Percentiles rank a stretch among this genome's conserved stretches.
phyloP scores from a whole-genome alignment of 2,113 vertebrate genomes.

The Eclectus roratus region DNA sequence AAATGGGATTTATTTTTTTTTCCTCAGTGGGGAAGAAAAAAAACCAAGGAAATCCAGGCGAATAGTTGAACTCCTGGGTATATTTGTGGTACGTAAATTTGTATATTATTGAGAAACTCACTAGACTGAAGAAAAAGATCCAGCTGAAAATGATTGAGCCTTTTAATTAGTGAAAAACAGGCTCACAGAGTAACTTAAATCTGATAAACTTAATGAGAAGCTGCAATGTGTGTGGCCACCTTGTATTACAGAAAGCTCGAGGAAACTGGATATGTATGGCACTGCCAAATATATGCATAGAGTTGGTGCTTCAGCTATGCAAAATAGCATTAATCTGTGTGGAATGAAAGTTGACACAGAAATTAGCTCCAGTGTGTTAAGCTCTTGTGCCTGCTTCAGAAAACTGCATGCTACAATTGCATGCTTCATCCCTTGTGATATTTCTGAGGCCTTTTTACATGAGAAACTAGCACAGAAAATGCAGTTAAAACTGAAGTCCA shows the following conservation, averaged over 20 bases:
- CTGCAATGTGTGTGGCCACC: background rate
- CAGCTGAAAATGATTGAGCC: background rate
- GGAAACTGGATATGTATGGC: background rate
- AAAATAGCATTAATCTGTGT: background rate
- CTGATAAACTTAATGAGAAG: background rate
- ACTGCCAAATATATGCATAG: background rate
- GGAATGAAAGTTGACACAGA: constrained; percentile 28
- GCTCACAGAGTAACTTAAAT: background rate
- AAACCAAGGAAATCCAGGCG: background rate
- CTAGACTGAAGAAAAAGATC: background rate
- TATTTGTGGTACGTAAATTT: background rate
- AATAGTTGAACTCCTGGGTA: background rate
- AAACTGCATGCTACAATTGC: background rate
- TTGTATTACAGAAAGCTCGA: background rate
- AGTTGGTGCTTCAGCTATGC: background rate
- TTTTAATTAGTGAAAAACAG: background rate
- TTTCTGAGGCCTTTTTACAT: background rate
- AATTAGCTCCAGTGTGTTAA: background rate
- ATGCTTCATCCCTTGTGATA: rapidly evolving
- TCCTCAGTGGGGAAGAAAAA: background rate
- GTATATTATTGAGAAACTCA: background rate
- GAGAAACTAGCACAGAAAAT: background rate
- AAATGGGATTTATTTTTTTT: background rate
- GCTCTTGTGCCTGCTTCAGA: background rate
- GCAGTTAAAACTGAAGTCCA: background rate